These are phyloP conservation scores for Acestrorhynchus altus DNA, from an alignment of 2,797 vertebrate genomes.

Conservation along the genomic window DNA sequence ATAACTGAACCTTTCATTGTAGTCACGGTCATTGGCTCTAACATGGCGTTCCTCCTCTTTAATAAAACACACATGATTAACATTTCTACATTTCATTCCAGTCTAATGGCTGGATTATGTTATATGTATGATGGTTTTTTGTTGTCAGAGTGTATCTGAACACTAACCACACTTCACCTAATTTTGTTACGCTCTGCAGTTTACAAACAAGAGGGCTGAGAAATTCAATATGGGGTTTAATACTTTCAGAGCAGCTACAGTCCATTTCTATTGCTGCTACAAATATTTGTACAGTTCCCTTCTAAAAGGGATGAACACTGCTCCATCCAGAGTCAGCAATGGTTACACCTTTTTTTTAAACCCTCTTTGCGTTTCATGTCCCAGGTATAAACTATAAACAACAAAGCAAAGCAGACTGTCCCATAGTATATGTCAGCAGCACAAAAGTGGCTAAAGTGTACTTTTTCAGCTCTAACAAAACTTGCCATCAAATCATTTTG, in stretches of 20 bases:
- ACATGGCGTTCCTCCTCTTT: conserved; percentile 85
- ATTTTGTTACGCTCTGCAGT: conserved; percentile 1
- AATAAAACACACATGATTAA: conserved; percentile 36
- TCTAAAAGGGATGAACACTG: background rate
- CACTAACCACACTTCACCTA: conserved; percentile 5
- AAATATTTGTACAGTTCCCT: conserved; percentile 2
- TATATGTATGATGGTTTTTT: background rate
- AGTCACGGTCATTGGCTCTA: conserved; percentile 84
- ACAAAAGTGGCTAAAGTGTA: background rate
- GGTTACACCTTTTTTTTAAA: background rate
- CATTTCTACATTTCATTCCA: background rate
- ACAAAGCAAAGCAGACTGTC: background rate
- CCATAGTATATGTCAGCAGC: background rate
- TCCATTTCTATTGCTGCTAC: background rate
- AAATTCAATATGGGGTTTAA: conserved; percentile 21
- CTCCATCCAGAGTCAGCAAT: background rate
- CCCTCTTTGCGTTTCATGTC: background rate
- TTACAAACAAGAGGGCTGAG: conserved; percentile 5
- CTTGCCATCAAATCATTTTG: background rate
- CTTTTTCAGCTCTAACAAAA: background rate
- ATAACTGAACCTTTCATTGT: conserved; percentile 85
- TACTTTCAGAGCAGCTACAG: conserved; percentile 8
- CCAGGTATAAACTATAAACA: background rate
- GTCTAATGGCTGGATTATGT: background rate
- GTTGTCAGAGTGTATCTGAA: background rate